Percentiles rank a stretch among this genome's conserved stretches.
These are phyloP conservation scores for Hyles vespertilio DNA, from an alignment of 1,140 invertebrate genomes.

Conservation along the genomic window DNA sequence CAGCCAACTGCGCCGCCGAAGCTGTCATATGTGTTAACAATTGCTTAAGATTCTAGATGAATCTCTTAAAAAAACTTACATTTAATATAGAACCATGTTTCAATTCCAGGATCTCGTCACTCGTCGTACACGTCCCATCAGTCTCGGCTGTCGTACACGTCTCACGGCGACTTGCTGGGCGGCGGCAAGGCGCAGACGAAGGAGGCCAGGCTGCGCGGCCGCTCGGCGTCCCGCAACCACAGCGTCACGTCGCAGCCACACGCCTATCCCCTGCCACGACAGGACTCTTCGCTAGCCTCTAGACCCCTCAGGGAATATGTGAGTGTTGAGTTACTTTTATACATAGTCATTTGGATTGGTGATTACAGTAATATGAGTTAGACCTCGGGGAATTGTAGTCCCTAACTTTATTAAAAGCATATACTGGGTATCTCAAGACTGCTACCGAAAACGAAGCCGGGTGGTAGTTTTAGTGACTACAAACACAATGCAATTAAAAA, in stretches of 20 bases:
- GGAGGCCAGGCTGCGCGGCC: conserved; percentile 86
- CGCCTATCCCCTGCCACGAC: conserved; percentile 80
- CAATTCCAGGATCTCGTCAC: conserved; percentile 84
- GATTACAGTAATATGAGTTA: too few species aligned
- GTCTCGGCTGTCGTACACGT: conserved; percentile 93
- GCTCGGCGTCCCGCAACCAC: conserved; percentile 83
- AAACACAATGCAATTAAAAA: too few species aligned
- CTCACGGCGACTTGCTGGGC: conserved; percentile 91
- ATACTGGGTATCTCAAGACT: too few species aligned
- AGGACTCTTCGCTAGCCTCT: conserved; percentile 80
- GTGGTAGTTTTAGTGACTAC: too few species aligned
- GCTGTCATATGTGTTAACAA: too few species aligned
- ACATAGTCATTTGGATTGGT: not conserved
- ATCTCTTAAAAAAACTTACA: too few species aligned
- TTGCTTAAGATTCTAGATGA: too few species aligned
- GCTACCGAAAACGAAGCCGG: too few species aligned
- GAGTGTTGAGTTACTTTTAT: conserved; percentile 51
- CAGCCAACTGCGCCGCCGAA: too few species aligned
- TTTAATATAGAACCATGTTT: too few species aligned
- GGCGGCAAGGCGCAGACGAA: conserved; percentile 87
- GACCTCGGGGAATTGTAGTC: too few species aligned
- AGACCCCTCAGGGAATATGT: conserved; percentile 85
- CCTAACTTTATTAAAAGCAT: too few species aligned
- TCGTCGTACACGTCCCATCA: conserved; percentile 96
- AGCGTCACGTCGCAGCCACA: conserved; percentile 76